Evolutionary conservation across 1,140 invertebrate genomes (phyloP).

Genomic region (Zaprionus capensis): DNA sequence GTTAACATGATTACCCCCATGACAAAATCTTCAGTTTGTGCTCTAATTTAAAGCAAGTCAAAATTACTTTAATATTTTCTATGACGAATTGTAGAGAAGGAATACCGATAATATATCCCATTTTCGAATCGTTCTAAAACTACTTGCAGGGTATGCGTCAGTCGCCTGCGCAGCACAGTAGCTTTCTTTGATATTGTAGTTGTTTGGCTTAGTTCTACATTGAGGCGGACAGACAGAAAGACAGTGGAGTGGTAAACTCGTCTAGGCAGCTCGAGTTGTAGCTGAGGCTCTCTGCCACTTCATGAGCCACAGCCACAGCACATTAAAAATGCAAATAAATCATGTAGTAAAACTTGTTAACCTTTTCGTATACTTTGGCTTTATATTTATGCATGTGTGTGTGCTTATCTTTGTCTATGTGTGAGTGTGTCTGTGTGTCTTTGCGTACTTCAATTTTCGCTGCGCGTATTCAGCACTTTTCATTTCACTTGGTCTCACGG

Average conservation of each 20-base stretch:
- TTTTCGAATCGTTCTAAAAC: not conserved
- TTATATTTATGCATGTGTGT: slow-evolving; percentile 25
- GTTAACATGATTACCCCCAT: not conserved
- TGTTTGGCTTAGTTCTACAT: slow-evolving; percentile 54
- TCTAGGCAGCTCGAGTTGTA: slow-evolving; percentile 55
- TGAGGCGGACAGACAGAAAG: slow-evolving; percentile 44
- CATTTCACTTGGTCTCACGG: slow-evolving; percentile 68
- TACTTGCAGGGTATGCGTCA: not conserved
- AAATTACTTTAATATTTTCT: not conserved
- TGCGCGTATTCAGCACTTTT: slow-evolving; percentile 69
- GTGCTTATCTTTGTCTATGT: slow-evolving; percentile 21
- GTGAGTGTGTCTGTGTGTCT: slow-evolving; percentile 40
- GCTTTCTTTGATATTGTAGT: slow-evolving; percentile 1
- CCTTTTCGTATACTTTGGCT: slow-evolving; percentile 67
- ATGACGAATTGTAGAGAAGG: not conserved
- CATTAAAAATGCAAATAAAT: slow-evolving; percentile 82
- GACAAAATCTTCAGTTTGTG: not conserved
- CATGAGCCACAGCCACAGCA: slow-evolving; percentile 34
- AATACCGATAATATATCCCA: not conserved
- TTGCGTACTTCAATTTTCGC: slow-evolving; percentile 44
- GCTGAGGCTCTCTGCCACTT: slow-evolving; percentile 37
- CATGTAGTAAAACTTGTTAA: slow-evolving; percentile 83
- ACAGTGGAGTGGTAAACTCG: slow-evolving; percentile 52
- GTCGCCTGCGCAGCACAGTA: not conserved
- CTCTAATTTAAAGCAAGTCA: not conserved